Conservation (phyloP, 1,140 invertebrate species). For the Ladona fulva region DNA sequence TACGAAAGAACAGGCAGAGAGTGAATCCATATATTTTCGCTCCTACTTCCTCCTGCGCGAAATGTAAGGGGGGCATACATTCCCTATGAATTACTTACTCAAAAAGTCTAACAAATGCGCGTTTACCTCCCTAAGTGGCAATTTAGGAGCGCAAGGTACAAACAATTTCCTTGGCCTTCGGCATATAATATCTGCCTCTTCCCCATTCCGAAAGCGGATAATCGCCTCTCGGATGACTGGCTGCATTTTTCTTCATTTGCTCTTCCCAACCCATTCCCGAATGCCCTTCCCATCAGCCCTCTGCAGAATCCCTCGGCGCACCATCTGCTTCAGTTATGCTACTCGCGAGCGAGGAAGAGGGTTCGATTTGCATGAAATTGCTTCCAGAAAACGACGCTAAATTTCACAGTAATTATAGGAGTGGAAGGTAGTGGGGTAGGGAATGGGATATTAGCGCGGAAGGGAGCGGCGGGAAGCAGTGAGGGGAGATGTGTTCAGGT, state of each 20-base stretch:
- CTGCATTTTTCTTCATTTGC: constrained; percentile 9
- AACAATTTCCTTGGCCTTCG: background rate
- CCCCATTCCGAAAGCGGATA: background rate
- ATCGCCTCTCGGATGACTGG: background rate
- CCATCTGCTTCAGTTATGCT: background rate
- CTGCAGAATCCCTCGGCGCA: background rate
- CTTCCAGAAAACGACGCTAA: background rate
- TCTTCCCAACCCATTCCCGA: background rate
- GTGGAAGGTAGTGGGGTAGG: background rate
- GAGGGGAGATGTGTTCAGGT: background rate
- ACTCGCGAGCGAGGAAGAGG: background rate
- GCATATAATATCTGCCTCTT: background rate
- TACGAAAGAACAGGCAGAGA: too few relatives aligned
- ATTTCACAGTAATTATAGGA: background rate
- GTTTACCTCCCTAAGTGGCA: background rate
- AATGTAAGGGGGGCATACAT: background rate
- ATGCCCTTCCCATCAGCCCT: background rate
- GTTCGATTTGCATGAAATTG: constrained; percentile 9
- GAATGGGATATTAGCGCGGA: background rate
- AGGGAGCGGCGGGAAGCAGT: background rate
- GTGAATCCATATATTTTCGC: background rate
- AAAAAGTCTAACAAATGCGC: background rate
- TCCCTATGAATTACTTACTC: background rate
- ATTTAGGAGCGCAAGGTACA: background rate
- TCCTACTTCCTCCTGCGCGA: background rate